Base-by-base conservation (phyloP, 1,140 invertebrate species). In the Drosophila saltans region DNA sequence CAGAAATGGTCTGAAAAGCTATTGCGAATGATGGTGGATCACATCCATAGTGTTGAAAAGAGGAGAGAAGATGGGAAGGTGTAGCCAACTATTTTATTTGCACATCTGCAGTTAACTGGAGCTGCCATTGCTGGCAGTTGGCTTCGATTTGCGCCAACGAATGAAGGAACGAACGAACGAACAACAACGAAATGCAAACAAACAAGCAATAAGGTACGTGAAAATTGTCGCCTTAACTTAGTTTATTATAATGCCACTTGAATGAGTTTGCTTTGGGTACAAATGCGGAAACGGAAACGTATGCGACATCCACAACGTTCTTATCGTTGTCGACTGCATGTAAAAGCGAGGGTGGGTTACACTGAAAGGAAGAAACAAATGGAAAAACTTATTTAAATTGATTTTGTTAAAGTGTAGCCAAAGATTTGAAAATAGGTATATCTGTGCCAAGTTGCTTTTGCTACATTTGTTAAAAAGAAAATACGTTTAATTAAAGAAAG, bases 161-260 rank as follows among this genome's bases (percentile, higher is more conserved):
- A 40, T 3, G 39, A 40, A 11, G 9, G 39, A 11, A 11, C 39
- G 10, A 16, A 24, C 8, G 21, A 52, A 21, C 45, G 45, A 66
- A 24, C 61, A 62, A 78, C 62, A 78, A 55, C 40, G 62, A 66
- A 83, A 72, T 69, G 83, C 83, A 86, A 86, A 83, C 83, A 86
- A 86, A 86, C 79, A 86, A 80, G 83, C 83, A 86, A 88, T 88
- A 83, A 80, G 83, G 84, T 74, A 78, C 73, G 48, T 72, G 69
- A 66, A 83, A 89, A 88, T 88, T 89, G 83, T 89, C 83, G 84
- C 72, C 80, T 88, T 86, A 86, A 86, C 83, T 86, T 88, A 83
- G 83, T 88, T 83, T 88, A 79, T 79, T 76, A 88, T 88, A 88
- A 88, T 89, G 84, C 83, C 83, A 88, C 83, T 88, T 88, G 83